These are phyloP conservation scores for Rhea pennata DNA, from an alignment of 2,113 vertebrate species.

Conservation along the genomic window DNA sequence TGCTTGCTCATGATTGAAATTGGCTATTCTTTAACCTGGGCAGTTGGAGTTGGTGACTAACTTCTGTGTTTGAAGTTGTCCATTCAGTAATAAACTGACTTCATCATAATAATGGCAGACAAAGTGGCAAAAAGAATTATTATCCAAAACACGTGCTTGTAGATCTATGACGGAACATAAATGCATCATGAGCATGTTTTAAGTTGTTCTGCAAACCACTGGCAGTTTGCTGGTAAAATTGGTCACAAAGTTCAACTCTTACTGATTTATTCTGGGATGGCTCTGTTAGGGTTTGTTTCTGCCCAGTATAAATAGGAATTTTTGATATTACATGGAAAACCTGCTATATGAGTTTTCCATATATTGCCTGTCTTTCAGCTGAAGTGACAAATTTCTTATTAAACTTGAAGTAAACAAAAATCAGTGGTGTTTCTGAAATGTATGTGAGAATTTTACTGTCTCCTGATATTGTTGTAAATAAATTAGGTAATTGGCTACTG, in stretches of 20 bases:
- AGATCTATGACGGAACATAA: not conserved
- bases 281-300: not conserved
- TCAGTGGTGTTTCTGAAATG: not conserved
- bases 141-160: not conserved
- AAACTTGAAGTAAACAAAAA: not conserved
- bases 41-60: not conserved
- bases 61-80: not conserved
- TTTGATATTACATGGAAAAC: not conserved
- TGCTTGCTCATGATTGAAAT: not conserved
- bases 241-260: not conserved
- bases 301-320: not conserved
- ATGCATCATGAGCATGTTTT: not conserved
- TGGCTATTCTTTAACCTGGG: not conserved
- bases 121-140: not conserved
- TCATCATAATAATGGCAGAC: not conserved
- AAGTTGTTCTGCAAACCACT: not conserved
- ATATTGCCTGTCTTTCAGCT: not conserved
- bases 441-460: not conserved
- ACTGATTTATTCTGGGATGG: not conserved
- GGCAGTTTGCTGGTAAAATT: not conserved
- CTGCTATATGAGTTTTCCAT: not conserved
- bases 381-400: not conserved
- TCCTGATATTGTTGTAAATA: not conserved
- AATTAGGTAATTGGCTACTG: not conserved
- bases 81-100: not conserved